These are phyloP conservation scores for Nemurella pictetii DNA, from an alignment of 2,888 invertebrate genomes.

Conservation along the genomic window DNA sequence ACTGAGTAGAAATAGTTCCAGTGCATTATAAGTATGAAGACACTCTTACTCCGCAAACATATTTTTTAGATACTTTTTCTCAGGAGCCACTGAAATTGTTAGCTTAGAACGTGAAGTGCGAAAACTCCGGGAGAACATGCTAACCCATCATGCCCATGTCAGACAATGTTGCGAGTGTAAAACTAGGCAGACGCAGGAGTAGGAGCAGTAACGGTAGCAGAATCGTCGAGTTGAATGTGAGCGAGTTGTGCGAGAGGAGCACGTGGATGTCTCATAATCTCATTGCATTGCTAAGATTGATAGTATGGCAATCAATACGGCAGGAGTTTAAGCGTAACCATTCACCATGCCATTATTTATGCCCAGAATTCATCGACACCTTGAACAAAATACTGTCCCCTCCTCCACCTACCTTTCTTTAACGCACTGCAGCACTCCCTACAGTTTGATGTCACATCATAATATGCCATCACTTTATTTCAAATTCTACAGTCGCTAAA, in stretches of 20 bases:
- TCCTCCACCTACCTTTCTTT: neutral
- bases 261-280: slow-evolving; percentile 16
- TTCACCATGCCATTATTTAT: slow-evolving; percentile 16
- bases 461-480: neutral
- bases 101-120: too few species aligned
- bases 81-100: too few species aligned
- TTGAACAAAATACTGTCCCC: neutral
- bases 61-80: too few species aligned
- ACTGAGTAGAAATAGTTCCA: too few species aligned
- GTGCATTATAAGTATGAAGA: too few species aligned
- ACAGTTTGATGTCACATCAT: too few species aligned
- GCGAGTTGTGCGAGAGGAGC: neutral
- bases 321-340: slow-evolving; percentile 16
- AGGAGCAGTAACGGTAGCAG: neutral
- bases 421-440: too few species aligned
- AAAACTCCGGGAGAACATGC: too few species aligned
- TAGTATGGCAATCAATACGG: slow-evolving; percentile 20
- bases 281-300: neutral
- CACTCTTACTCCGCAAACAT: too few species aligned
- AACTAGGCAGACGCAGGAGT: neutral
- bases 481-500: neutral
- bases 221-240: neutral
- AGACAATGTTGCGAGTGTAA: neutral
- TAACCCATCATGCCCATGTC: too few species aligned
- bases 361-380: neutral